phyloP scores from a whole-genome alignment of 2,888 invertebrate species.

The Clitarchus hookeri region DNA sequence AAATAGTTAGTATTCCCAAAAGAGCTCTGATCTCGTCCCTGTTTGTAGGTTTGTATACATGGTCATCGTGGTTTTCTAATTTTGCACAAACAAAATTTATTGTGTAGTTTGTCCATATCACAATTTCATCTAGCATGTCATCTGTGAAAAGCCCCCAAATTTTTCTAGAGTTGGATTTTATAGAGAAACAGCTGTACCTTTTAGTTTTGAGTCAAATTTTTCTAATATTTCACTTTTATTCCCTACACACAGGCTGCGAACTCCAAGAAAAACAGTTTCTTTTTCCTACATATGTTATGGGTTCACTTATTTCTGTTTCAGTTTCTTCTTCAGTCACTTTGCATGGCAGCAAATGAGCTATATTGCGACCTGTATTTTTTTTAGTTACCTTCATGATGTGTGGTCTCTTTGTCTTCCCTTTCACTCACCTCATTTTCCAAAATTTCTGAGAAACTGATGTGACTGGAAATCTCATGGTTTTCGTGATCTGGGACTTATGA shows the following conservation, averaged over 20 bases:
- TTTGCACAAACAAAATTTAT: background rate
- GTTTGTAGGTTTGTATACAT: background rate
- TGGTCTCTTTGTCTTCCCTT: background rate
- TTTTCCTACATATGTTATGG: conserved; percentile 5
- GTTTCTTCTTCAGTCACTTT: background rate
- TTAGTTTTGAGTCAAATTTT: background rate
- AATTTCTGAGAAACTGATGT: too few species aligned
- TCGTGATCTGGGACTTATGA: too few species aligned
- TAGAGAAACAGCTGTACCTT: background rate
- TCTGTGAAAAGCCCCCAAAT: too few species aligned
- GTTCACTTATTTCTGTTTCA: background rate
- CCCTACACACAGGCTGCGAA: background rate
- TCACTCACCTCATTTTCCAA: background rate
- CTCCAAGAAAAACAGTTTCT: conserved; percentile 5
- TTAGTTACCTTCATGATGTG: background rate
- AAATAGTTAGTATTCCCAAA: background rate
- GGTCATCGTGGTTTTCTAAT: background rate
- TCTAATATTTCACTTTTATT: conserved; percentile 15
- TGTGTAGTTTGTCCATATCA: background rate
- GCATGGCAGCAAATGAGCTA: background rate
- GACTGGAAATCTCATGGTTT: too few species aligned
- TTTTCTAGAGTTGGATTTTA: background rate
- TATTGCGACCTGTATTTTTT: background rate
- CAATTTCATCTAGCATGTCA: too few species aligned
- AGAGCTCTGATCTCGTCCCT: background rate